Percentiles rank a stretch among this genome's conserved stretches.
phyloP scores from a whole-genome alignment of 2,113 vertebrate genomes.

The Indri indri region DNA sequence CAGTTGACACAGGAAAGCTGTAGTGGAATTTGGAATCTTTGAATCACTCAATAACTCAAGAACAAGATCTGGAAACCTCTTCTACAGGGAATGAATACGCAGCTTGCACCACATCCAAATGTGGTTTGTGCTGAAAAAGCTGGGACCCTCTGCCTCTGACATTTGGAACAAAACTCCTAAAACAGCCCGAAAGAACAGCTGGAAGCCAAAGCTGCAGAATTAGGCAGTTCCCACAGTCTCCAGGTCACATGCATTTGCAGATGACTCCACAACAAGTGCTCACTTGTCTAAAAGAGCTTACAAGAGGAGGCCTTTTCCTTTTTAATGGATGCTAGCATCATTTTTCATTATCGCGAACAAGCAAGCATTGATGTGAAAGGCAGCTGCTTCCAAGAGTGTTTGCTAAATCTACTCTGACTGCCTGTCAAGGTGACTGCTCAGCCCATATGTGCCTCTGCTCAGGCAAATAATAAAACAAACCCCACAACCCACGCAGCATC shows the following conservation, averaged over 20 bases:
- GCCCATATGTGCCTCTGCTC: not conserved
- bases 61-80: not conserved
- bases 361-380: slow-evolving; percentile 58
- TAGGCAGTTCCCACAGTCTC: slow-evolving; percentile 48
- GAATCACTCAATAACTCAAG: not conserved
- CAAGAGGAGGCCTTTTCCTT: slow-evolving; percentile 29
- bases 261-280: slow-evolving; percentile 69
- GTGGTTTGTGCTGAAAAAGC: not conserved
- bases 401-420: slow-evolving; percentile 11
- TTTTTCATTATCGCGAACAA: slow-evolving; percentile 68
- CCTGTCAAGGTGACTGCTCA: not conserved
- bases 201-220: not conserved
- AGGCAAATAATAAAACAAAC: not conserved
- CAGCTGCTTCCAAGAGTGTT: not conserved
- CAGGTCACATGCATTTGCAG: slow-evolving; percentile 64
- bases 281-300: slow-evolving; percentile 54
- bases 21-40: not conserved
- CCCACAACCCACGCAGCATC: not conserved
- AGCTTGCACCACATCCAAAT: not conserved
- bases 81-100: not conserved
- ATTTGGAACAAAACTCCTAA: slow-evolving; percentile 55
- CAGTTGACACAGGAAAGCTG: not conserved
- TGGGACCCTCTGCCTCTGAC: slow-evolving; percentile 9
- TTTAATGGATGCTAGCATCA: slow-evolving; percentile 43
- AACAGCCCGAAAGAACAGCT: slow-evolving; percentile 31